phyloP scores from a whole-genome alignment of 2,888 invertebrate genomes.

The Clistopyga incitator region DNA sequence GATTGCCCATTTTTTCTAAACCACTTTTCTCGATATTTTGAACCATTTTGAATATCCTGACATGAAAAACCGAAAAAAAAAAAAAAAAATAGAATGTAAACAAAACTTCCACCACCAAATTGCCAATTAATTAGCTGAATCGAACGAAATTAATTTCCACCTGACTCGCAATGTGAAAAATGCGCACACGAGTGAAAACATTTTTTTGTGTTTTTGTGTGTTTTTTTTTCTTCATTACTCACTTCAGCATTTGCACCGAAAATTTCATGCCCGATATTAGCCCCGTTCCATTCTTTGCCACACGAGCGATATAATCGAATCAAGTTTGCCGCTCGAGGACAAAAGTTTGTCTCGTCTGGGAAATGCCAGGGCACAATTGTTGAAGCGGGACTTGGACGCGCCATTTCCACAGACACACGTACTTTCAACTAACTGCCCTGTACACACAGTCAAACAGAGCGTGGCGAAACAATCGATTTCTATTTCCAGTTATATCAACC shows the following conservation, averaged over 20 bases:
- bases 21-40: background rate
- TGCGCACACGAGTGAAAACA: background rate
- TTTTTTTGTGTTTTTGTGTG: too few species aligned
- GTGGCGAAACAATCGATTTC: slow-evolving; percentile 65
- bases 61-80: too few species aligned
- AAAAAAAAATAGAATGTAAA: too few species aligned
- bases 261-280: slow-evolving; percentile 46
- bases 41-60: too few species aligned
- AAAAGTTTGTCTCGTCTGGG: slow-evolving; percentile 60
- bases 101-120: too few species aligned
- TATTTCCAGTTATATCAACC: slow-evolving; percentile 63
- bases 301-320: slow-evolving; percentile 56
- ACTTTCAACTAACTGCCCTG: background rate
- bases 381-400: slow-evolving; percentile 29
- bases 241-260: slow-evolving; percentile 1
- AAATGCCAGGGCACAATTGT: slow-evolving; percentile 55
- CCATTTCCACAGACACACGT: slow-evolving; percentile 20
- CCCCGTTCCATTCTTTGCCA: slow-evolving; percentile 34
- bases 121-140: background rate
- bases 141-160: background rate
- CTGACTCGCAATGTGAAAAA: background rate
- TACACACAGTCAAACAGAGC: background rate
- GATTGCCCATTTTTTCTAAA: too few species aligned
- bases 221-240: slow-evolving; percentile 12
- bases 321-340: slow-evolving; percentile 48